phyloP scores from a whole-genome alignment of 1,140 invertebrate genomes.

The Pogonomyrmex californicus region DNA sequence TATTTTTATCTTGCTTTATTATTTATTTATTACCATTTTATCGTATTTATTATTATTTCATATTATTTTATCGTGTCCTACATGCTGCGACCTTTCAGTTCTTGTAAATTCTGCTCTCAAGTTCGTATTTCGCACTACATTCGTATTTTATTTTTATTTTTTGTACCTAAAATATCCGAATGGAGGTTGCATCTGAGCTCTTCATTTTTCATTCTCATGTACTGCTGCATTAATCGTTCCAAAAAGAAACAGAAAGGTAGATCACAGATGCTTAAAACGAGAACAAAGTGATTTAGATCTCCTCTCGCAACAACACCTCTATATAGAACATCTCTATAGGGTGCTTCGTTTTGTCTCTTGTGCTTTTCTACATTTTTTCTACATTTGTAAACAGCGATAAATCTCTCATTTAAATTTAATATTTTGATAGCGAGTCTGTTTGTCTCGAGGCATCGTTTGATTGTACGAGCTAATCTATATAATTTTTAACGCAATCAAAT shows the following conservation, averaged over 20 bases:
- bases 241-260: slow-evolving; percentile 29
- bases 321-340: slow-evolving; percentile 9
- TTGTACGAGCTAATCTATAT: not conserved
- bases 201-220: slow-evolving; percentile 25
- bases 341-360: slow-evolving; percentile 8
- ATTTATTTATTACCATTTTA: not conserved
- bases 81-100: not conserved
- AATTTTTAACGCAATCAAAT: not conserved
- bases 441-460: no score
- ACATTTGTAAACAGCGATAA: not conserved
- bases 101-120: not conserved
- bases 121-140: not conserved
- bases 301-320: slow-evolving; percentile 28
- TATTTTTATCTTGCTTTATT: not conserved
- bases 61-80: not conserved
- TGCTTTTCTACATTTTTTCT: not conserved
- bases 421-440: not conserved
- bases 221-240: not conserved
- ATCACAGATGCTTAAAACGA: slow-evolving; percentile 36
- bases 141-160: slow-evolving; percentile 13
- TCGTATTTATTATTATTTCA: not conserved
- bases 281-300: slow-evolving; percentile 42
- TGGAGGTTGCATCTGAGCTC: not conserved
- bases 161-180: not conserved
- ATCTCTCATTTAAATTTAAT: not conserved